Base-by-base conservation (phyloP, 1,140 invertebrate genomes). In the Sitodiplosis mosellana region DNA sequence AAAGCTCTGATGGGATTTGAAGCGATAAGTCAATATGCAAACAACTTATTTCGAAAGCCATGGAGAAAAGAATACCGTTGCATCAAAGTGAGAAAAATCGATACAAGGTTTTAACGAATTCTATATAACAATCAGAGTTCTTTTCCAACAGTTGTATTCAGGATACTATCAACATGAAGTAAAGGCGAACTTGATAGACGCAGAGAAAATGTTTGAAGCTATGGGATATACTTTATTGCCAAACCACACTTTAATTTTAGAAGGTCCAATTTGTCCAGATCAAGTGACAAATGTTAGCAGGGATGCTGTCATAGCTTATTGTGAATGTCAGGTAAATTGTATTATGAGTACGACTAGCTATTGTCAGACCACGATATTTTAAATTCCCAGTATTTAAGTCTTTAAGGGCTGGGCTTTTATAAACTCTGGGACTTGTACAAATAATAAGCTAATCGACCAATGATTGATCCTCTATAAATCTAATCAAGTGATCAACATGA, bases 151-250 rank as follows among this genome's bases (percentile, higher is more conserved):
- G 84, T 72, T 83, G 46, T 89, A 84, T 58, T 81, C 78, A 52
- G 87, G 87, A 15, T 89, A 80, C 65, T 90, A 79, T 66, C 83
- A 87, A 57, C 85, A 90, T 60, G 79, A 88, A 59, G 77, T 92
- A 27, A 78, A 86, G 55, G 73, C 78, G 1, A 81, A 85, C 60
- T 67, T 91, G 51, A 63, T 78, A 14, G 79, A 79, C 49, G 80
- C 81, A 1, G 80, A 84, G 53, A 64, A 73, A 36, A 71, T 92
- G 59, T 77, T 92, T 45, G 70, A 80, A 53, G 72, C 77, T 47
- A 83, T 91, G 82, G 87, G 87, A 1, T 91, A 90, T 59, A 75
- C 74, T 42, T 53, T 53, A 40, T 36, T 57, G 21, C 67, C 75
- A 27, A 64, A 69, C 33, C 59, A 66, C 41, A 66, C 66, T 12